Evolutionary conservation across 2,113 vertebrate genomes (phyloP), one percentile per base, ranked within the genome.

Genomic region (Triplophysa tibetana): DNA sequence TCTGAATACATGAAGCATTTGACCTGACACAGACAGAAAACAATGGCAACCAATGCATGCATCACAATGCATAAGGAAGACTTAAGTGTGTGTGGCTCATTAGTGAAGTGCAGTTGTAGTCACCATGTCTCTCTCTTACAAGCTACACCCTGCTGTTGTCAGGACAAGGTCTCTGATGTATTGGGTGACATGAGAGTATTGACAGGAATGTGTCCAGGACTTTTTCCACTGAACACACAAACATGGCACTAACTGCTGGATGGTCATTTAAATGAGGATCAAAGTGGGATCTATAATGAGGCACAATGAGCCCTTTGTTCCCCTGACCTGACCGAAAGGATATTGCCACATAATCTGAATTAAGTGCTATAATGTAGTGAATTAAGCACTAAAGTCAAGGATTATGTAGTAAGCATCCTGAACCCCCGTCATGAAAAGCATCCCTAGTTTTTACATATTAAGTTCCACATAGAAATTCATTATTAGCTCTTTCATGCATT

Each of bases 171-270:
- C 88, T 87, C 88, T 70, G 54, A 88, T 82, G 89, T 88, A 84
- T 85, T 68, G 58, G 62, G 78, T 87, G 86, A 86, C 86, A 90
- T 86, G 78, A 83, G 81, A 48, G 88, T 90, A 89, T 90, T 89
- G 89, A 91, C 90, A 89, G 82, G 85, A 84, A 85, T 88, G 72
- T 75, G 72, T 63, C 72, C 16, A 14, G 10, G 58, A 26, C 16
- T 19, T 75, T 86, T 83, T 77, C 77, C 60, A 61, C 70, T 81
- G 3, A 19, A 78, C 76, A 56, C 84, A 82, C 74, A 87, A 56
- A 21, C 19, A 58, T 58, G 54, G 7, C 83, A 82, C 81, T 56
- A 38, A 10, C 10, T 17, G 16, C 33, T 26, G 3, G 29, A 60
- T 17, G 21, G 13, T 16, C 38, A 61, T 62, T 19, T 14, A 12